Percentiles rank a stretch among this genome's conserved stretches.
Evolutionary conservation across 1,140 invertebrate species (phyloP).

Genomic region (Penaeus vannamei): DNA sequence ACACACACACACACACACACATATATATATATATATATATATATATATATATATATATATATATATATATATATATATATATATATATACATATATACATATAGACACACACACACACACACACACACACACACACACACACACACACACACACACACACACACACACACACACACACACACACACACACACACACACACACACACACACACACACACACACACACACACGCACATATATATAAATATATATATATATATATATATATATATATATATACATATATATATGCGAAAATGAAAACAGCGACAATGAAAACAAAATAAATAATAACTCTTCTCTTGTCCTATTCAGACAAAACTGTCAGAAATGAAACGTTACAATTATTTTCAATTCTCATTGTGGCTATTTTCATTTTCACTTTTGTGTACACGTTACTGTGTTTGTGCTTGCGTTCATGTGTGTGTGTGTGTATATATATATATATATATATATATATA

Average conservation of each 20-base stretch:
- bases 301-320: neutral
- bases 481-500: constrained; percentile 7
- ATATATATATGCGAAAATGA: neutral
- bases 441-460: too few species aligned
- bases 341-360: too few species aligned
- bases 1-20: constrained; percentile 6
- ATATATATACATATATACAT: too few species aligned
- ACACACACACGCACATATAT: constrained; percentile 6
- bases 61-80: neutral
- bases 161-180: constrained; percentile 11
- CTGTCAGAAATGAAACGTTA: too few species aligned
- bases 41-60: constrained; percentile 4
- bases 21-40: constrained; percentile 6
- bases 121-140: constrained; percentile 5
- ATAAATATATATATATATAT: neutral
- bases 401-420: too few species aligned
- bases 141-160: constrained; percentile 1
- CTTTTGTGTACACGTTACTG: too few species aligned
- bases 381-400: too few species aligned
- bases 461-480: too few species aligned
- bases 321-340: too few species aligned
- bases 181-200: constrained; percentile 11
- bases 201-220: neutral
- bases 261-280: constrained; percentile 14
- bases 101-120: too few species aligned